Conservation (phyloP, 92 coral and sea anemone genomes). For the Phenganax subtilis region DNA sequence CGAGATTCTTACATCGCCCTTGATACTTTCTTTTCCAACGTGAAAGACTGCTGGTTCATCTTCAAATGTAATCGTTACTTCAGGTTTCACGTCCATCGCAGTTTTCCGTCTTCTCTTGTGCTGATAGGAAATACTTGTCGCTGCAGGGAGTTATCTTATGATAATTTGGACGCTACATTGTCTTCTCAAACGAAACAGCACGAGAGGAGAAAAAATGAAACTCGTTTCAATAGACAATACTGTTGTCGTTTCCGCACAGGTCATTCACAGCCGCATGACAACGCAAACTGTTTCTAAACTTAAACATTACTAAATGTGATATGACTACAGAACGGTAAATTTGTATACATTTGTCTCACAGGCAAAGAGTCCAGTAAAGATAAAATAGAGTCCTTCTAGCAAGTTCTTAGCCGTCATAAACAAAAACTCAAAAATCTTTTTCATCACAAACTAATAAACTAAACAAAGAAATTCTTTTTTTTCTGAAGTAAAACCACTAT, state of each 20-base stretch:
- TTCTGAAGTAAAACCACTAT: no score
- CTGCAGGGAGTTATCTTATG: conserved; percentile 24
- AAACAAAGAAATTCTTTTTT: no score
- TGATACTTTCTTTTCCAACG: conserved; percentile 35
- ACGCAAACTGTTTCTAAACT: no score
- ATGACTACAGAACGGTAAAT: no score
- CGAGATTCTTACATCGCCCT: conserved; percentile 18
- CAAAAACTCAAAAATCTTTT: no score
- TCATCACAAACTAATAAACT: no score
- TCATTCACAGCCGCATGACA: no score
- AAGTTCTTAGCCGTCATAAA: no score
- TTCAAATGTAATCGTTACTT: conserved; percentile 15
- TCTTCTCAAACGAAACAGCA: background rate
- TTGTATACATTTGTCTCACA: no score
- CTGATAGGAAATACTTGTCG: background rate
- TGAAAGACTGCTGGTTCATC: conserved; percentile 9
- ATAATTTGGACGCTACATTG: background rate
- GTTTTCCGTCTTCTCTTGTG: background rate
- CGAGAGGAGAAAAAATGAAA: background rate
- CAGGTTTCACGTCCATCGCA: conserved; percentile 34
- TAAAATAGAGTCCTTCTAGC: no score
- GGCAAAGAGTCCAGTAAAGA: no score
- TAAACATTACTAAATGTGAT: no score
- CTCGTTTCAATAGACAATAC: background rate
- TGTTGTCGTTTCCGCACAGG: background rate